Evolutionary conservation across 2,113 vertebrate species (phyloP).

Genomic region (Bubo scandiacus): DNA sequence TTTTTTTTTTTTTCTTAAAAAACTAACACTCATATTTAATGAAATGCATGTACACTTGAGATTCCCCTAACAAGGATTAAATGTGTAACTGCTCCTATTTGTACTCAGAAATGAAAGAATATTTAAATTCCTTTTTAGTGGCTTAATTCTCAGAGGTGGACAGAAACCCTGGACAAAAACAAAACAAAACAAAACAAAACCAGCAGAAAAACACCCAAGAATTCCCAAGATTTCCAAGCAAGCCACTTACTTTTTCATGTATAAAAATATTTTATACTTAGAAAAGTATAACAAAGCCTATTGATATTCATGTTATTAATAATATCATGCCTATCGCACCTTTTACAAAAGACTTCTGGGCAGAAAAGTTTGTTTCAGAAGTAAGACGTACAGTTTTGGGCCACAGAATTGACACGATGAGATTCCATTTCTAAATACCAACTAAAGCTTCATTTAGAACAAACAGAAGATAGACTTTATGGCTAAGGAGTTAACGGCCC

Average conservation of each 20-base stretch:
- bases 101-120: neutral
- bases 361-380: neutral
- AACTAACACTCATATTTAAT: neutral
- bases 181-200: neutral
- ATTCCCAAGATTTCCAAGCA: neutral
- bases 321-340: neutral
- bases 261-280: neutral
- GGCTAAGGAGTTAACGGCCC: conserved; percentile 35
- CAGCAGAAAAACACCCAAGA: neutral
- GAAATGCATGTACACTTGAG: neutral
- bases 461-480: conserved; percentile 44
- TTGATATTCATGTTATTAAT: no score
- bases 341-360: neutral
- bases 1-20: neutral
- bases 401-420: neutral
- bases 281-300: neutral
- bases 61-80: neutral
- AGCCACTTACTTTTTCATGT: neutral
- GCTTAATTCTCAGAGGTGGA: neutral
- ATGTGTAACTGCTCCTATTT: neutral
- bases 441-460: conserved; percentile 30
- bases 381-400: neutral
- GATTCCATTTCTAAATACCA: conserved; percentile 28
- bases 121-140: neutral
- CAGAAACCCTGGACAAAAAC: neutral